Base-by-base conservation (phyloP, 1,140 invertebrate genomes). In the Macrotrachela quadricornifera region DNA sequence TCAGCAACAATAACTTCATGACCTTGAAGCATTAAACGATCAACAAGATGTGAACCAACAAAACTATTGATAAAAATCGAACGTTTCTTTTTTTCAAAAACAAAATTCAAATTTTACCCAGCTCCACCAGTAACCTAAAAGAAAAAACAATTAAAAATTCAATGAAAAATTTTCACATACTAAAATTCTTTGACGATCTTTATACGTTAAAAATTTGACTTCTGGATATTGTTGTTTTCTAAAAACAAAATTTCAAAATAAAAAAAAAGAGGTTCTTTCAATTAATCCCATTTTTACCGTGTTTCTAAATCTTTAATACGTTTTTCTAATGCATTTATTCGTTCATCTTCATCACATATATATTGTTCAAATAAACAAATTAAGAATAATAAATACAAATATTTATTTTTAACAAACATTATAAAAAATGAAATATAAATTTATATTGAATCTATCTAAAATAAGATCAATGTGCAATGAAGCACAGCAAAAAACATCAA, bases 1-100 rank as follows among this genome's bases (percentile, higher is more conserved):
- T 97, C 92, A 6, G 83, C 84, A 6, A 95, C 91, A 61, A 88
- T 94, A 0, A 99, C 85, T 73, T 96, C 90, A 73, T 97, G 92
- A 1, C 94, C 92, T 61, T 84, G 80, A 51, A 82, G 72, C 90
- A 99, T 95, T 37, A 99, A 71, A 57, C 79, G 74, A 67, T 99
- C 92, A 0, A 95, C 86, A 36, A 99, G 73, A 72, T 99, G 92
- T 3, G 90, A 95, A 0, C 94, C 94, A 38, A 99, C 92, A 74
- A 99, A 99, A 14, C 94, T 94, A 38, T 30, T 30, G 3, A 30
- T 8, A 30, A 30, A 30, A 30, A 30, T 8, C 2, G 21, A 30
- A 30, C 21, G 8, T 4, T 30, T 4, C 8, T 30, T 30, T 4
- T 30, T 30, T 30, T 30, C 8, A 4, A 30, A 30, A 30, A 4